Conservation (phyloP, 92 coral and sea anemone species). For the Zoanthus sansibaricus region DNA sequence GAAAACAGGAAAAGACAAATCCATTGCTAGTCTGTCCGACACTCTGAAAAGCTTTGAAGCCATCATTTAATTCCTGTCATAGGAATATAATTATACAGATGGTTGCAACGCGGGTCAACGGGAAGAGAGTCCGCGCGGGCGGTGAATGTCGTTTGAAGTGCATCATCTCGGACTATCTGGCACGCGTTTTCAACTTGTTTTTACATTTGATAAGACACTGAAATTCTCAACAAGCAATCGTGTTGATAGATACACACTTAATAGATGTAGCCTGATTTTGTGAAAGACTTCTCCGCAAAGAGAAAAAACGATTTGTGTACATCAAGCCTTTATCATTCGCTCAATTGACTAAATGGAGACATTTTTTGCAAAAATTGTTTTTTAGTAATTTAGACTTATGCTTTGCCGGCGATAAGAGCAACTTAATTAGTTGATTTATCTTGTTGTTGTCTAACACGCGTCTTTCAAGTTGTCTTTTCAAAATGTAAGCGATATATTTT, state of each 20-base stretch:
- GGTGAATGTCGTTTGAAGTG: constrained; percentile 15
- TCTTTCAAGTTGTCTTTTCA: background rate
- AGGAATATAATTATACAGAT: constrained; percentile 40
- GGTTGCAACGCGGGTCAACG: constrained; percentile 39
- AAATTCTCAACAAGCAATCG: constrained; percentile 33
- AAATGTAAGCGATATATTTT: background rate
- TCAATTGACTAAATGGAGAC: background rate
- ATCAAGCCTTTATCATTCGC: background rate
- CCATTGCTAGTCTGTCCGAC: constrained; percentile 47
- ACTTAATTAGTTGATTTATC: constrained; percentile 16
- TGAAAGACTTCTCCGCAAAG: background rate
- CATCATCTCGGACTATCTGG: background rate
- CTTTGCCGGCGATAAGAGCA: constrained; percentile 24
- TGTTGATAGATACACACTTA: constrained; percentile 36
- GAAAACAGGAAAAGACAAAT: constrained; percentile 83
- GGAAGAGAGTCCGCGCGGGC: background rate
- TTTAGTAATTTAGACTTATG: constrained; percentile 11
- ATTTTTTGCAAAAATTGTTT: constrained; percentile 9
- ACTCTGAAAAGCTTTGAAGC: constrained; percentile 40
- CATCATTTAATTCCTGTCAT: constrained; percentile 23
- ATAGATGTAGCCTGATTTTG: constrained; percentile 3
- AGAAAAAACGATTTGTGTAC: background rate
- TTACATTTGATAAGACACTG: constrained; percentile 36
- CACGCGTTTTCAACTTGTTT: constrained; percentile 35
- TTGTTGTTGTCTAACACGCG: constrained; percentile 18